Evolutionary conservation across 2,797 vertebrate species (phyloP).

Genomic region (Spondyliosoma cantharus): DNA sequence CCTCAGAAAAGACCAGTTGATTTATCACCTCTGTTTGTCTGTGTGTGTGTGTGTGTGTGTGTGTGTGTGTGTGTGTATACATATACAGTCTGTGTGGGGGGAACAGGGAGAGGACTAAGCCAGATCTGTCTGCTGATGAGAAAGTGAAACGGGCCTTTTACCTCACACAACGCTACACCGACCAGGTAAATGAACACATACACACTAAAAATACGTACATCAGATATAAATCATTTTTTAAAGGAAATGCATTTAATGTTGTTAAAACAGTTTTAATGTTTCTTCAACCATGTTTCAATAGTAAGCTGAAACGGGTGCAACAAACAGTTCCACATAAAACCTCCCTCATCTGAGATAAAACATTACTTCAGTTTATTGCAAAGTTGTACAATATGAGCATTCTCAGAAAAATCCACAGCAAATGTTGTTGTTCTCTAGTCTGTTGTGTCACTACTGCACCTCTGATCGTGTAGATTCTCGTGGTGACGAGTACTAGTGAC

Average conservation of each 20-base stretch:
- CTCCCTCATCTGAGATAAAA: background rate
- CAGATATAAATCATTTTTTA: background rate
- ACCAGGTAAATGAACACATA: slow-evolving; percentile 84
- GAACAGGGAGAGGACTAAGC: slow-evolving; percentile 77
- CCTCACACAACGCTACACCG: slow-evolving; percentile 86
- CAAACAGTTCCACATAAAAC: background rate
- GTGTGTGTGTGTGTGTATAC: slow-evolving; percentile 29
- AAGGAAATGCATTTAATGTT: too few species aligned
- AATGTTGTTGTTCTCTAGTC: background rate
- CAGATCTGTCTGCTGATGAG: slow-evolving; percentile 87
- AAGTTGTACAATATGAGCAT: background rate
- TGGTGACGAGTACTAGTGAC: background rate
- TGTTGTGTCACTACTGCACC: too few species aligned
- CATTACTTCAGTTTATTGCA: background rate
- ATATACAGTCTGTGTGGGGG: slow-evolving; percentile 75
- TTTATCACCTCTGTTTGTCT: background rate
- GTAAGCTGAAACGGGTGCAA: background rate
- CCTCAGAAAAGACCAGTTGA: background rate
- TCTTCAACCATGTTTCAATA: background rate
- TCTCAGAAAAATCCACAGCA: background rate
- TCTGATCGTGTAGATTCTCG: background rate
- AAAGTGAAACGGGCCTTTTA: slow-evolving; percentile 94
- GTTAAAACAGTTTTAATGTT: too few species aligned
- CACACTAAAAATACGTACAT: background rate
- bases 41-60: slow-evolving; percentile 30